Evolutionary conservation across 2,888 invertebrate genomes (phyloP), one percentile per base, ranked within the genome.

Genomic region (Dioctria linearis): DNA sequence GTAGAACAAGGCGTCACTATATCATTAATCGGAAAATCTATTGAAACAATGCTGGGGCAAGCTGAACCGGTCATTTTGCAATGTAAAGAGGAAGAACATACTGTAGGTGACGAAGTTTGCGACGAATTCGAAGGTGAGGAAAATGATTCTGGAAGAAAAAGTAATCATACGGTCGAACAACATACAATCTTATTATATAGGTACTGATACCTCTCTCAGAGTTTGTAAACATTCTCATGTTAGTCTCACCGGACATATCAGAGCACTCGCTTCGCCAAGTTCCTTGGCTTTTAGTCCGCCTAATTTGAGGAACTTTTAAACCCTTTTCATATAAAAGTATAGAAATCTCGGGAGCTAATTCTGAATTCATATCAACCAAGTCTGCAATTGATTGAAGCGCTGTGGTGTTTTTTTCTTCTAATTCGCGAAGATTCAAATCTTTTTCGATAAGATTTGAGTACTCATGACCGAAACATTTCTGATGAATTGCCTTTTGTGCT

Each of bases 321-420:
- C 88, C 88, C 51, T 87, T 87, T 42, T 86, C 85, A 37, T 86
- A 84, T 78, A 89, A 84, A 49, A 85, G 83, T 40, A 85, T 84
- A 2, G 87, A 85, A 11, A 88, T 86, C 40, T 86, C 84, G 2
- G 87, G 85, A 0, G 87, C 87, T 67, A 87, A 82, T 8, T 85
- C 85, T 37, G 85, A 83, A 69, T 86, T 84, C 8, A 82, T 85
- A 40, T 86, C 86, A 2, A 88, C 87, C 83, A 93, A 88, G 85
- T 92, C 92, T 0, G 90, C 87, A 9, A 93, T 85, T 67, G 91
- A 89, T 84, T 92, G 91, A 3, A 93, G 85, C 0, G 90, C 91
- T 67, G 88, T 87, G 39, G 89, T 89, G 85, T 93, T 93, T 13
- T 91, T 90, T 81, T 92, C 91, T 85, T 91, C 90, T n/a, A 93